A percentile compares a stretch with the other conserved stretches of the same genome.
phyloP scores from a whole-genome alignment of 2,113 vertebrate genomes.

The Heptranchias perlo region DNA sequence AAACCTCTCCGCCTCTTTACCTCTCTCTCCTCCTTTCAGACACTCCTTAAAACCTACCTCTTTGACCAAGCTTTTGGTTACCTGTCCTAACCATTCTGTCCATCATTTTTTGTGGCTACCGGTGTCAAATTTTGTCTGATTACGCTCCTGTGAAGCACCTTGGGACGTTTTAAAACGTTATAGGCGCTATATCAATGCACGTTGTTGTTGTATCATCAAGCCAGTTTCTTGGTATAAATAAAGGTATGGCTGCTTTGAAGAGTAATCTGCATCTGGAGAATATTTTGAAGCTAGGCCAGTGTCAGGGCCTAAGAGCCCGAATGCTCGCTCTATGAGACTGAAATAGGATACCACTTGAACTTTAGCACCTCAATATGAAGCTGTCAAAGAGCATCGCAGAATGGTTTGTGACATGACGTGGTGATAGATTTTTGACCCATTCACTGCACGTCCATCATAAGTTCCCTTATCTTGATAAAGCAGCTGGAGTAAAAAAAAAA shows the following conservation, averaged over 20 bases:
- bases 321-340: not conserved
- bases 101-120: not conserved
- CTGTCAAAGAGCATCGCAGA: not conserved
- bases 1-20: not conserved
- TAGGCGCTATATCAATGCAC: not conserved
- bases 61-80: not conserved
- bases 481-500: not conserved
- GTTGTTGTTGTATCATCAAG: not conserved
- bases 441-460: not conserved
- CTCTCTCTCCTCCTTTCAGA: not conserved
- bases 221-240: too few species aligned
- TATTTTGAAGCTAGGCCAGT: not conserved
- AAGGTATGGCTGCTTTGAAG: not conserved
- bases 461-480: conserved; percentile 15
- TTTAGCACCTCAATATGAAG: not conserved
- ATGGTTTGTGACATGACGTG: not conserved
- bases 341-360: conserved; percentile 23
- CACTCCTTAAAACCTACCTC: not conserved
- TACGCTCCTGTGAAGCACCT: too few species aligned
- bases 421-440: not conserved
- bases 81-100: not conserved
- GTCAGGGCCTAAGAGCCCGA: not conserved
- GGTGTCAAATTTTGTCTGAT: not conserved
- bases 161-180: too few species aligned
- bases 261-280: not conserved